phyloP scores from a whole-genome alignment of 2,797 vertebrate species.

The Phylloscopus collybita region DNA sequence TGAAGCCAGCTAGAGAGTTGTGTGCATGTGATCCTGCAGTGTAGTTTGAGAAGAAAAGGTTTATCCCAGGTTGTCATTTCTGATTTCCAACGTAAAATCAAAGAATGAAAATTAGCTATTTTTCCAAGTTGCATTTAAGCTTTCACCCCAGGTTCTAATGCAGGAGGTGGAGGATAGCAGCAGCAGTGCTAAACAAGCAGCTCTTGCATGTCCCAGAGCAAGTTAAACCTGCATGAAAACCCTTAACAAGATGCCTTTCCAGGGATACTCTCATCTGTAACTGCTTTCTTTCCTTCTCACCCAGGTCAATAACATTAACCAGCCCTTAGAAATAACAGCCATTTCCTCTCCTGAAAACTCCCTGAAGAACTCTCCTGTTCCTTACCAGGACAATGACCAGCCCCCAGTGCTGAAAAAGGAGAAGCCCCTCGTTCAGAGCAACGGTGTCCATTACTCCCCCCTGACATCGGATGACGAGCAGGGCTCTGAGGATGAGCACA shows the following conservation, averaged over 20 bases:
- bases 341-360: slow-evolving; percentile 98
- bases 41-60: not conserved
- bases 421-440: slow-evolving; percentile 84
- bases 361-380: slow-evolving; percentile 86
- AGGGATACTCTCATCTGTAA: not conserved
- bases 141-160: not conserved
- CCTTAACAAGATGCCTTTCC: not conserved
- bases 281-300: slow-evolving; percentile 43
- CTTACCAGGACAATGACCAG: slow-evolving; percentile 90
- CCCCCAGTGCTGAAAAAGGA: slow-evolving; percentile 95
- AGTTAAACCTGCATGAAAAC: not conserved
- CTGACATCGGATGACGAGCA: slow-evolving; percentile 82
- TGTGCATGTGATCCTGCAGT: not conserved
- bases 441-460: slow-evolving; percentile 81
- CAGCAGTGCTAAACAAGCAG: not conserved
- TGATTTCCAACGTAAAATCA: not conserved
- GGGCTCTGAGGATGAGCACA: slow-evolving; percentile 80
- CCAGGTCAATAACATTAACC: slow-evolving; percentile 98
- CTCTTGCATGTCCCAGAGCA: not conserved
- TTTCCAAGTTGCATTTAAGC: not conserved
- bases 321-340: slow-evolving; percentile 98
- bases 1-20: slow-evolving; percentile 4
- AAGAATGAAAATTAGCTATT: not conserved
- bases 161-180: not conserved
- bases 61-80: not conserved